Base-by-base conservation (phyloP, 1,140 invertebrate species). In the Drosophila sucinea region DNA sequence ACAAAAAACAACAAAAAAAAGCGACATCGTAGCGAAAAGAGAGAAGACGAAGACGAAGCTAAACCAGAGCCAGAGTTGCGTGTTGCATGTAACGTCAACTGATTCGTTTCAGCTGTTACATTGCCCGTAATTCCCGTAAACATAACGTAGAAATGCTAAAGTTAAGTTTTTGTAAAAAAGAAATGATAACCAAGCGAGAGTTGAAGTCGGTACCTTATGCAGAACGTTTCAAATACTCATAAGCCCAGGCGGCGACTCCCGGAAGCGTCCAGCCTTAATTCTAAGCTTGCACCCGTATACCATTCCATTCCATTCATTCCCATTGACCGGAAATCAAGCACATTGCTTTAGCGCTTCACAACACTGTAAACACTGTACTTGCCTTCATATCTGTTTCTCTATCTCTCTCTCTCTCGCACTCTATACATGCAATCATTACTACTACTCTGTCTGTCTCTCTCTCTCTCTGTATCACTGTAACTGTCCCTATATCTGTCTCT, bases 201-300 rank as follows among this genome's bases (percentile, higher is more conserved):
- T 91, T 77, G 66, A 84, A 74, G 81, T 83, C 81, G 75, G 78
- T 83, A 81, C 78, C 75, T 81, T 76, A 73, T 79, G 65, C 68
- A 68, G 44, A 77, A 73, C 76, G 69, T 76, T 84, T 74, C 78
- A 69, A 90, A 90, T 90, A 90, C 87, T 90, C 74, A 78, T 65
- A 78, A 70, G 71, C 65, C 76, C 55, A 75, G 44, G 44, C 44
- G 44, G 44, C 44, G 44, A 51, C 44, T 51, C 44, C 44, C 44
- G 44, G 66, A 62, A 68, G 65, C 73, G 69, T 73, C n/a, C 60
- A 80, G 81, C 81, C 81, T 80, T 84, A 84, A 74, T 73, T 84
- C 73, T 84, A 80, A 81, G 78, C 75, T 86, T 60, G 79, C 78
- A 81, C 66, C 61, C 66, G 56, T 4, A 10, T 27, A 51, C 17